These are phyloP conservation scores for Drosophila suboccidentalis DNA, from an alignment of 2,888 invertebrate genomes.

Conservation along the genomic window DNA sequence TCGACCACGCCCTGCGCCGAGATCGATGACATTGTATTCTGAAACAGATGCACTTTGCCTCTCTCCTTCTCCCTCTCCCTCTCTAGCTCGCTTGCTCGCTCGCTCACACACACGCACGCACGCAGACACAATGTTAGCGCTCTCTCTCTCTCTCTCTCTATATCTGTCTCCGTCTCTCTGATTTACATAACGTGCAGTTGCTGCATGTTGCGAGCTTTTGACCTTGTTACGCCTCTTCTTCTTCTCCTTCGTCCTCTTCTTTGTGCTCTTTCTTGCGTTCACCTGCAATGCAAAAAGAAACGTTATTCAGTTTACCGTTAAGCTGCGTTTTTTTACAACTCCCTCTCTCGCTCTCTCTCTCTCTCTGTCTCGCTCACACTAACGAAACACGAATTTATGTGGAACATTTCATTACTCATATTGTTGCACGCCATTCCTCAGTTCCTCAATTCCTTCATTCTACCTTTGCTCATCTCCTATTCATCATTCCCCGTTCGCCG, in stretches of 20 bases:
- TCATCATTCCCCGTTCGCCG: conserved; percentile 35
- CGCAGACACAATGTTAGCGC: background rate
- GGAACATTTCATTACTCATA: conserved; percentile 49
- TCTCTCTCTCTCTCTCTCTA: conserved; percentile 1
- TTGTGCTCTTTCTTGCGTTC: background rate
- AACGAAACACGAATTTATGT: conserved; percentile 56
- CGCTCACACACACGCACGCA: conserved; percentile 1
- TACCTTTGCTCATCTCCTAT: conserved; percentile 17
- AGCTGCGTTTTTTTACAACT: conserved; percentile 24
- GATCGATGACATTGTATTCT: conserved; percentile 91
- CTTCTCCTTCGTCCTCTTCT: background rate
- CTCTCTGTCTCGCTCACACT: conserved; percentile 2
- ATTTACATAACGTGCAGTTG: conserved; percentile 37
- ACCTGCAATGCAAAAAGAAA: conserved; percentile 43
- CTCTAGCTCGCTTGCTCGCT: conserved; percentile 3
- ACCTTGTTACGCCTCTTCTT: conserved; percentile 53
- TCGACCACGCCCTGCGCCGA: conserved; percentile 96
- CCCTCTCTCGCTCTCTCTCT: background rate
- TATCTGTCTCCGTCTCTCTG: background rate
- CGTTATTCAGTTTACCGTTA: conserved; percentile 37
- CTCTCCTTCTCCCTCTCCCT: conserved; percentile 16
- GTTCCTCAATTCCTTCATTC: conserved; percentile 30
- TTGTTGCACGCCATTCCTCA: conserved; percentile 58
- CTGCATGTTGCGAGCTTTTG: conserved; percentile 45
- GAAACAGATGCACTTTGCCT: conserved; percentile 83